phyloP scores from a whole-genome alignment of 2,888 invertebrate genomes.

The Luperina testacea region DNA sequence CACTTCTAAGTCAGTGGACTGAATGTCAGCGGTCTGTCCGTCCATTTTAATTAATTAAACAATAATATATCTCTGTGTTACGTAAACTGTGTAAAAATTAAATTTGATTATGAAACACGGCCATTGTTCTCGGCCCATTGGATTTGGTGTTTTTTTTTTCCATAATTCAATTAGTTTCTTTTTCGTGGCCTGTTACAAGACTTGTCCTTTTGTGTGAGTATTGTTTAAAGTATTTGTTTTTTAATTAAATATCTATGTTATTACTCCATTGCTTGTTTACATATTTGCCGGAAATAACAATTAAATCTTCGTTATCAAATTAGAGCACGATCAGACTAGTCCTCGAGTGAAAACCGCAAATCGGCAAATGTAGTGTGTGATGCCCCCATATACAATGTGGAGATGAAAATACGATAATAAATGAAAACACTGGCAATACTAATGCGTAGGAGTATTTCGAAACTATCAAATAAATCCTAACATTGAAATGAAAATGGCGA shows the following conservation, averaged over 20 bases:
- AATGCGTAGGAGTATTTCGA: too few relatives aligned
- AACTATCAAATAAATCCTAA: too few relatives aligned
- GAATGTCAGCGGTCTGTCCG: slow-evolving; percentile 46
- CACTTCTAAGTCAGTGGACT: slow-evolving; percentile 75
- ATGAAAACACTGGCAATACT: too few relatives aligned
- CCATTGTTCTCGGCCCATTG: slow-evolving; percentile 50
- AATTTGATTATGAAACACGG: slow-evolving; percentile 35
- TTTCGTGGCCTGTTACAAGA: slow-evolving; percentile 4
- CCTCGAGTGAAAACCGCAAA: neutral
- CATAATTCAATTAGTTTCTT: slow-evolving; percentile 16
- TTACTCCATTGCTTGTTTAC: slow-evolving; percentile 6
- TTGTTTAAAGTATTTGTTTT: slow-evolving; percentile 12
- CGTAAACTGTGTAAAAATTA: slow-evolving; percentile 58
- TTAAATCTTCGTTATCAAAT: neutral
- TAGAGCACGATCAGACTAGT: neutral
- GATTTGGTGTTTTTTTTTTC: slow-evolving; percentile 37
- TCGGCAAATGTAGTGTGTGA: neutral
- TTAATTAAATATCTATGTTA: slow-evolving; percentile 17
- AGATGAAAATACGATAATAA: too few relatives aligned
- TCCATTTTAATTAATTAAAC: slow-evolving; percentile 67
- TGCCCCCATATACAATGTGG: too few relatives aligned
- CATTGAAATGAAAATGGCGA: too few relatives aligned
- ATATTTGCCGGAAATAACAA: slow-evolving; percentile 8
- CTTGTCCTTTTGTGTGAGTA: slow-evolving; percentile 11
- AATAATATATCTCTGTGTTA: slow-evolving; percentile 38